A percentile compares a stretch with the other conserved stretches of the same genome.
These are phyloP conservation scores for Muscicapa striata DNA, from an alignment of 2,797 vertebrate species.

Conservation along the genomic window DNA sequence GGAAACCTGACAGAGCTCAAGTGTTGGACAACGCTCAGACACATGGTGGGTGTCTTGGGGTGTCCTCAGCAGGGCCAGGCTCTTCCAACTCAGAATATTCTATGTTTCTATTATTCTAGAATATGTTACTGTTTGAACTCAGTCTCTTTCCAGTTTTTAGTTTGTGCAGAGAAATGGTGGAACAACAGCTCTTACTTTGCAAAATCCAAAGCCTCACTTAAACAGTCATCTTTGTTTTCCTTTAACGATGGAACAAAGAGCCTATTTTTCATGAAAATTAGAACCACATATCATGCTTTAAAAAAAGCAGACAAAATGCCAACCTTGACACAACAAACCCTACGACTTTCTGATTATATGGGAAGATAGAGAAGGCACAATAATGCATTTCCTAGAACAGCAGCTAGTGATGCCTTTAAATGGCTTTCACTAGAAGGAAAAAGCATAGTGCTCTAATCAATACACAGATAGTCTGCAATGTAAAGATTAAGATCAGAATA, in stretches of 20 bases:
- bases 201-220: not conserved
- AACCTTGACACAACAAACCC: conserved; percentile 34
- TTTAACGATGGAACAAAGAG: conserved; percentile 5
- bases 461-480: conserved; percentile 71
- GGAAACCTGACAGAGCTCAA: not conserved
- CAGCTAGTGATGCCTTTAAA: conserved; percentile 67
- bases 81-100: not conserved
- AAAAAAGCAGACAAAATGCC: not conserved
- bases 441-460: conserved; percentile 72
- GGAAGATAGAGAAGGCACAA: conserved; percentile 61
- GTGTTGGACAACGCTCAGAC: rapidly evolving
- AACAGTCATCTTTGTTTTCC: not conserved
- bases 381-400: conserved; percentile 72
- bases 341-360: conserved; percentile 45
- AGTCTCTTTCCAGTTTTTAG: not conserved
- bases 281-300: not conserved
- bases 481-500: conserved; percentile 80
- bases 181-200: not conserved
- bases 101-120: not conserved
- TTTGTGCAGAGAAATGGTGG: not conserved
- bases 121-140: not conserved
- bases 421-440: conserved; percentile 65
- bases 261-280: conserved; percentile 47
- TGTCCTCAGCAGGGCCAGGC: not conserved
- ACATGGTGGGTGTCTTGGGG: too few relatives aligned